Evolutionary conservation across 2,797 vertebrate species (phyloP), one percentile per base, ranked within the genome.

Genomic region (Vireo griseus): DNA sequence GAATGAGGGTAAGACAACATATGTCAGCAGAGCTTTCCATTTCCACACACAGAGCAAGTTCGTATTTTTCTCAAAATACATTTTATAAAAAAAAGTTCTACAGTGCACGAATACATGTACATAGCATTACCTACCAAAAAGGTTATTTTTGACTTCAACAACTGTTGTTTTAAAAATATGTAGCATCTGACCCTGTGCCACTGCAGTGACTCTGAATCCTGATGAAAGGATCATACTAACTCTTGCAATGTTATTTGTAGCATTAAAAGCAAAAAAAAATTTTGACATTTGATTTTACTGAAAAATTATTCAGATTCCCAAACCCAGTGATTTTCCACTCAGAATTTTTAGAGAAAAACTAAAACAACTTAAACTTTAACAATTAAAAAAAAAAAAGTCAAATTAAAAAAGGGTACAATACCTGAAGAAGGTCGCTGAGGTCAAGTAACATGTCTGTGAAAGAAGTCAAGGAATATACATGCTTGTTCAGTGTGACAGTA

Each of bases 401-500:
- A 69, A 75, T 59, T 48, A 10, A 25, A 72, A 91, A 52, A 25
- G 58, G 39, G 78, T 94, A 96, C 92, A 86, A 74, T 97, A 99
- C 99, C 99, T 99, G 99, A 86, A 99, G 97, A 86, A 99, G 96
- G 91, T 99, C 99, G 2, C 99, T 99, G 97, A 99, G 98, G 89
- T 99, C 99, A 71, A 99, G 98, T 74, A 99, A 98, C 99, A 99
- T 99, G 97, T 99, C 99, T 99, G 98, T 92, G 48, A 78, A 65
- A 52, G 22, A 50, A 89, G 98, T 98, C 95, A 98, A 98, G 98
- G 98, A 98, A 91, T 10, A 67, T 16, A 92, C 20, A 6, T 1
- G 4, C 28, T 68, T 76, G 52, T 50, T 86, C 54, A 92, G 83
- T 16, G 6, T 45, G 58, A 69, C 31, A 69, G 11, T 22, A 55